Conservation (phyloP, 1,140 invertebrate genomes). For the Matsumurasca onukii region DNA sequence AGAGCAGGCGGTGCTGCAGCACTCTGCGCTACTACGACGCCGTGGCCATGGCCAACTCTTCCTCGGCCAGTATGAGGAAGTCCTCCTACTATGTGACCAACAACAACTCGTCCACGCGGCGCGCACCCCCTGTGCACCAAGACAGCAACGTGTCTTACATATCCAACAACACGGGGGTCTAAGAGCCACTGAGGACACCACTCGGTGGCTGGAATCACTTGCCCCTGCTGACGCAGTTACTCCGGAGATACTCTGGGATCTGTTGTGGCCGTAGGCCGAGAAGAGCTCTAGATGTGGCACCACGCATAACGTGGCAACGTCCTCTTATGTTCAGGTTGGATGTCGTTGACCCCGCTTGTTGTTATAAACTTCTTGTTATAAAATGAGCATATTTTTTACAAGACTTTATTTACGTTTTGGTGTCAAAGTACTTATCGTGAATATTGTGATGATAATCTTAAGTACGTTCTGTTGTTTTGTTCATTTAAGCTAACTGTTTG, state of each 20-base stretch:
- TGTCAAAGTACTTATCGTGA: neutral
- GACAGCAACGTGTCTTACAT: conserved; percentile 47
- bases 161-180: conserved; percentile 46
- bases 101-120: conserved; percentile 50
- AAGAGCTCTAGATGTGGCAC: neutral
- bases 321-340: neutral
- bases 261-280: neutral
- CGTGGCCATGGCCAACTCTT: conserved; percentile 73
- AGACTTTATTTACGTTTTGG: conserved; percentile 10
- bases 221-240: neutral
- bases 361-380: conserved; percentile 3
- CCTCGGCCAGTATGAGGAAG: conserved; percentile 73
- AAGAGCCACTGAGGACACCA: conserved; percentile 24
- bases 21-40: conserved; percentile 80
- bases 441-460: neutral
- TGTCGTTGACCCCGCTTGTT: neutral
- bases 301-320: neutral
- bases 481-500: neutral
- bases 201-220: neutral
- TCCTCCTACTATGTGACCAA: conserved; percentile 79
- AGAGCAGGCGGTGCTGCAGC: conserved; percentile 80
- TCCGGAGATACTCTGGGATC: neutral
- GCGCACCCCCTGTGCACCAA: conserved; percentile 41
- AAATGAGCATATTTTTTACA: conserved; percentile 2
- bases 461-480: neutral